A percentile compares a stretch with the other conserved stretches of the same genome.
These are phyloP conservation scores for Garra rufa DNA, from an alignment of 2,113 vertebrate genomes.

Conservation along the genomic window DNA sequence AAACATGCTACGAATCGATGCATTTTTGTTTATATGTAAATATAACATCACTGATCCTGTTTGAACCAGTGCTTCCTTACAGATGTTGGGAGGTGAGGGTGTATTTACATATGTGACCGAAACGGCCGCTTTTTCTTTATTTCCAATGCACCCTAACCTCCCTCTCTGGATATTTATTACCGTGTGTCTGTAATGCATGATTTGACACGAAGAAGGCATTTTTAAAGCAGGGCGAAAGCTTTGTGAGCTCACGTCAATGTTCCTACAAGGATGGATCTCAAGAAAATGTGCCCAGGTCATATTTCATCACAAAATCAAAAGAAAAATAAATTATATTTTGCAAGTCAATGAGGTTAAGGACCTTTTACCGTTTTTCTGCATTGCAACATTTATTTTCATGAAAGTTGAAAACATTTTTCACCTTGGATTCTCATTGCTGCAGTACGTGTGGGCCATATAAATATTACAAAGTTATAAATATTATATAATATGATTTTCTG, in stretches of 20 bases:
- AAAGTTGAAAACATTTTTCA: not conserved
- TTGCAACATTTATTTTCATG: not conserved
- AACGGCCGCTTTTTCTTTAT: not conserved
- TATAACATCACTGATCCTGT: constrained; percentile 45
- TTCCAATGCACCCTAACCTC: constrained; percentile 15
- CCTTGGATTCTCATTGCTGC: not conserved
- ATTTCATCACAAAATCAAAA: not conserved
- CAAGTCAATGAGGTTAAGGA: not conserved
- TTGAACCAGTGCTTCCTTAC: constrained; percentile 53
- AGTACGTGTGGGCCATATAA: not conserved
- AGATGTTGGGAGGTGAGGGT: constrained; percentile 19
- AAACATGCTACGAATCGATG: not conserved
- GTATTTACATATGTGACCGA: constrained; percentile 6
- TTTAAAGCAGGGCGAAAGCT: constrained; percentile 20
- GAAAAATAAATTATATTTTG: not conserved
- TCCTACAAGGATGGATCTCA: constrained; percentile 25
- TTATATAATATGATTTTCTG: too few species aligned
- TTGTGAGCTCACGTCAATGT: constrained; percentile 21
- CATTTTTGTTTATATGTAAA: constrained; percentile 48
- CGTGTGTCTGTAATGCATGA: constrained; percentile 47
- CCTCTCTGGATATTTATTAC: constrained; percentile 41
- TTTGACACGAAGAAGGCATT: constrained; percentile 40
- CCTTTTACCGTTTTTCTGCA: not conserved
- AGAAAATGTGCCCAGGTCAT: not conserved
- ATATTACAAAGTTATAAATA: not conserved